phyloP scores from a whole-genome alignment of 2,113 vertebrate species.

The Cephalopholis sonnerati region DNA sequence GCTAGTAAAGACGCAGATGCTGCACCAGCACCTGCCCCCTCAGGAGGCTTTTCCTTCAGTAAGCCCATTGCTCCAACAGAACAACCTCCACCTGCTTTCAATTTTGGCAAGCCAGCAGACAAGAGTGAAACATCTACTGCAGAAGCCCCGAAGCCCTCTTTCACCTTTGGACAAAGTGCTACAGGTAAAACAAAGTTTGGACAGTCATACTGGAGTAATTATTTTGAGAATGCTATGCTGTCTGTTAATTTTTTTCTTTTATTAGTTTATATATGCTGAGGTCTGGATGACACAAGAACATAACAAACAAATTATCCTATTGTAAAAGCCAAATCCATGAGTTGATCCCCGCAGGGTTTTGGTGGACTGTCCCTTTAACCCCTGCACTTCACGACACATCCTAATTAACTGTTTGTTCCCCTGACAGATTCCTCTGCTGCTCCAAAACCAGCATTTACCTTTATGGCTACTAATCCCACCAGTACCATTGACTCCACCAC shows the following conservation, averaged over 20 bases:
- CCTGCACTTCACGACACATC: not conserved
- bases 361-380: not conserved
- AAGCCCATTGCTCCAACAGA: conserved; percentile 89
- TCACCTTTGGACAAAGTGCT: conserved; percentile 87
- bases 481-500: conserved; percentile 69
- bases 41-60: conserved; percentile 87
- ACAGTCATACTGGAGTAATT: conserved; percentile 29
- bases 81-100: conserved; percentile 82
- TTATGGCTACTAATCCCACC: conserved; percentile 85
- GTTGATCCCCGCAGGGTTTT: not conserved
- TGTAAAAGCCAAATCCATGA: not conserved
- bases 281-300: too few relatives aligned
- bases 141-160: conserved; percentile 86
- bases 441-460: conserved; percentile 88
- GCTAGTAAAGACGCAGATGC: conserved; percentile 86
- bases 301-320: not conserved
- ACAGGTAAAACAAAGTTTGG: conserved; percentile 65
- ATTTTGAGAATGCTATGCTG: not conserved
- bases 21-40: conserved; percentile 41
- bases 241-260: not conserved
- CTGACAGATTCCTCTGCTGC: conserved; percentile 84
- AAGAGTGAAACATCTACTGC: conserved; percentile 81
- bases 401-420: not conserved
- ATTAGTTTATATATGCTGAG: not conserved
- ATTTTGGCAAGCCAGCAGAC: conserved; percentile 87